phyloP scores from a whole-genome alignment of 35 echinoderm and acorn worm species.

The Nesometra sesokonis region DNA sequence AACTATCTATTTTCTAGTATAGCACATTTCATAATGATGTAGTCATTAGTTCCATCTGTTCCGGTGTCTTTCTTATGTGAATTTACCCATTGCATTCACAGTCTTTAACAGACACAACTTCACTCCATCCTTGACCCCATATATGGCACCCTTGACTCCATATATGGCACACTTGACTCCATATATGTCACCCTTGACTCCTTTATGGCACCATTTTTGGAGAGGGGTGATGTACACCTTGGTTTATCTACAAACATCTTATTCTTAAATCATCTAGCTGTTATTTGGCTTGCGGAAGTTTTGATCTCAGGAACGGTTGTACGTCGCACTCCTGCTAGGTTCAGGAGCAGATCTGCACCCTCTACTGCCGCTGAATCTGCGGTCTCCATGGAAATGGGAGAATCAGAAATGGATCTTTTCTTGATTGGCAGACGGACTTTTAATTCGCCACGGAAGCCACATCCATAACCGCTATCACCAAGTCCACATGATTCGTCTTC shows the following conservation, averaged over 20 bases:
- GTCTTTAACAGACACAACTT: no score
- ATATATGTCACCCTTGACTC: no score
- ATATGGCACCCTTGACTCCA: no score
- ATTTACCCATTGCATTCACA: no score
- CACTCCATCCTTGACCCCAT: no score
- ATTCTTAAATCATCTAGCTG: background rate
- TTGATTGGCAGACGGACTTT: conserved; percentile 43
- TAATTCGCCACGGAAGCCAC: conserved; percentile 13
- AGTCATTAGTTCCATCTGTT: background rate
- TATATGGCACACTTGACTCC: no score
- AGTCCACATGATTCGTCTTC: conserved; percentile 31
- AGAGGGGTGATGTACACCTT: background rate
- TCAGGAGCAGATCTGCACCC: conserved; percentile 62
- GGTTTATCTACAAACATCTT: background rate
- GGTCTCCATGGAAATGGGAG: background rate
- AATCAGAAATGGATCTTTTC: conserved; percentile 32
- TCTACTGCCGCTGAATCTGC: conserved; percentile 41
- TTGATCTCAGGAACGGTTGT: background rate
- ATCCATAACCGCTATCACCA: conserved; percentile 37
- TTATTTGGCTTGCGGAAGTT: background rate
- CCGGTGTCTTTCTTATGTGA: background rate
- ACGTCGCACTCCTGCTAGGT: conserved; percentile 42
- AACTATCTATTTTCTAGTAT: background rate
- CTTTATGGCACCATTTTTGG: background rate
- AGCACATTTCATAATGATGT: background rate